phyloP scores from a whole-genome alignment of 2,888 invertebrate species.

The Archips xylosteana region DNA sequence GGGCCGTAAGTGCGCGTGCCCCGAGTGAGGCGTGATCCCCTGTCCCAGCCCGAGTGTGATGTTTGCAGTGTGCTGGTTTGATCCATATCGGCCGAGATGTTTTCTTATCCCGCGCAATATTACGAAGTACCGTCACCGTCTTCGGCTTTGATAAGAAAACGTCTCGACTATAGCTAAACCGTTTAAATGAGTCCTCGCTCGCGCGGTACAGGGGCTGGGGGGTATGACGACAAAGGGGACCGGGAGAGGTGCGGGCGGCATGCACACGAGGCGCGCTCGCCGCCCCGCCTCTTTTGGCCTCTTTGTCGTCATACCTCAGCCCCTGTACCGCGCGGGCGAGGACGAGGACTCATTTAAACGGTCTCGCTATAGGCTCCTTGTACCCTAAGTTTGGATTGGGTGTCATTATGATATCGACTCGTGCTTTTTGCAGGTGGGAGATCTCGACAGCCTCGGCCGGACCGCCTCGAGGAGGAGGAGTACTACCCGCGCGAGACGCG shows the following conservation, averaged over 20 bases:
- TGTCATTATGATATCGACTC: neutral
- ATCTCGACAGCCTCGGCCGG: conserved; percentile 80
- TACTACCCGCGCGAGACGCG: conserved; percentile 72
- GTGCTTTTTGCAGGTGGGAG: conserved; percentile 64
- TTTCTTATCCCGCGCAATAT: conserved; percentile 1
- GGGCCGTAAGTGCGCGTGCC: conserved; percentile 70
- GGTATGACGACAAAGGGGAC: no score
- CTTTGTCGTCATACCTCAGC: no score
- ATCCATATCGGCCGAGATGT: conserved; percentile 36
- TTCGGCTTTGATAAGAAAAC: conserved; percentile 14
- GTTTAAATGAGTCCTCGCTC: no score
- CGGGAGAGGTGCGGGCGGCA: no score
- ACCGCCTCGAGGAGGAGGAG: conserved; percentile 86
- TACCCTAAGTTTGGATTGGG: neutral
- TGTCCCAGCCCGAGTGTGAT: conserved; percentile 37
- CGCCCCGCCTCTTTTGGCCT: no score
- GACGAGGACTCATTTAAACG: no score
- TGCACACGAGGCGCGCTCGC: no score
- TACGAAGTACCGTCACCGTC: neutral
- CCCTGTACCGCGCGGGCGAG: no score
- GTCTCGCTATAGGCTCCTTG: neutral
- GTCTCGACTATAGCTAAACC: conserved; percentile 17
- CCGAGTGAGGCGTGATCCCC: conserved; percentile 48
- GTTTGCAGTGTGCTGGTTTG: conserved; percentile 48
- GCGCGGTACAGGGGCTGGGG: no score